Base-by-base conservation (phyloP, 2,797 vertebrate species). In the Pseudochirops corinnae region DNA sequence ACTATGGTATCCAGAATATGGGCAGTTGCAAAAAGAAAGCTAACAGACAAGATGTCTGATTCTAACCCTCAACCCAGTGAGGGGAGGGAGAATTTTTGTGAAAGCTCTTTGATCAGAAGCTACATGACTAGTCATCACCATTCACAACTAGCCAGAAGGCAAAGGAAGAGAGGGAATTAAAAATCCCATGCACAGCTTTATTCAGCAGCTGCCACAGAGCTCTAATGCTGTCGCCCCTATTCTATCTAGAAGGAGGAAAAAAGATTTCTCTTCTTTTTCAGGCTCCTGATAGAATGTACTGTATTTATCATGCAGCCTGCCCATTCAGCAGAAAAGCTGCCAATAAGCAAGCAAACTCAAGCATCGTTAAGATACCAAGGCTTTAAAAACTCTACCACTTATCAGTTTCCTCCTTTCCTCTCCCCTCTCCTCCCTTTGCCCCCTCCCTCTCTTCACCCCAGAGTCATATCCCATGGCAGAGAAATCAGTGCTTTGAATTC, bases 401-500 rank as follows among this genome's bases (percentile, higher is more conserved):
- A 74, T 87, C 91, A 92, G n/a, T 87, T 60, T 6, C 87, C 57
- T 93, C 26, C 55, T 13, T 26, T 56, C 39, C 90, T 31, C 5
- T 93, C 93, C 92, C 90, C 90, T 57, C 56, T 92, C 90, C 92
- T 91, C 50, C 26, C 58, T 87, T 90, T 53, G 91, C 91, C 96
- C 56, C 0, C 0, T 92, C 95, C 82, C 82, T 96, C 93, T 95
- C 96, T 96, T 87, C 96, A 95, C 92, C 96, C 95, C 93, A 92
- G 94, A 98, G 96, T 96, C 96, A 97, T 96, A 98, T 97, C 96
- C 96, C 98, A 97, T 96, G 96, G 97, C 91, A 93, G 96, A 98
- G 97, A 98, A 98, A 98, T 96, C 97, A 97, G 95, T 97, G 92
- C 95, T 98, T 97, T 92, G 91, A 97, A 98, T 98, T 98, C 96